phyloP scores from a whole-genome alignment of 2,113 vertebrate genomes.

The Grallaria varia region DNA sequence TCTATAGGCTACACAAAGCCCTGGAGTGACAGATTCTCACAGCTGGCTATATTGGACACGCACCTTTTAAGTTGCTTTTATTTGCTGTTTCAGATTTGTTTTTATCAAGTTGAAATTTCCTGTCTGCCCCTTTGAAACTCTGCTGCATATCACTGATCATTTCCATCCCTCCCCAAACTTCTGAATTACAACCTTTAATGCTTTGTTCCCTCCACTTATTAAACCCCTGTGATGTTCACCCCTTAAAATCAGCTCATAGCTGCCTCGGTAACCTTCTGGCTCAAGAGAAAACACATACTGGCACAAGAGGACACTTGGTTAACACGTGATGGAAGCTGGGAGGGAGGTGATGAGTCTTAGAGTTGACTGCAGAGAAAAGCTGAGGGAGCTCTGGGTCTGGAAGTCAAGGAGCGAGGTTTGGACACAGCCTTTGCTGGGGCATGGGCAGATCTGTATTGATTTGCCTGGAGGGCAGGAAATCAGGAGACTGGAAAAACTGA shows the following conservation, averaged over 20 bases:
- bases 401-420: neutral
- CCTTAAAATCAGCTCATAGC: neutral
- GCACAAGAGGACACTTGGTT: neutral
- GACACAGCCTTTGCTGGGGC: neutral
- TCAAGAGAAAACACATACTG: neutral
- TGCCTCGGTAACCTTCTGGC: neutral
- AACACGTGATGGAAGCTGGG: neutral
- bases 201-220: neutral
- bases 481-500: neutral
- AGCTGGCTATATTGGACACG: neutral
- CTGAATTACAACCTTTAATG: neutral
- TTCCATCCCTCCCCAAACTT: neutral
- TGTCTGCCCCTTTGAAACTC: neutral
- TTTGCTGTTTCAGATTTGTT: neutral
- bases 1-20: neutral
- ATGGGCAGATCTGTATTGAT: neutral
- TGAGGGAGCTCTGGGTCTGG: neutral
- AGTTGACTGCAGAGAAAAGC: neutral
- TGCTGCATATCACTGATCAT: neutral
- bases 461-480: neutral
- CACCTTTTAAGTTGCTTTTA: neutral
- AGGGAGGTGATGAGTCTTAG: neutral
- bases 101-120: neutral
- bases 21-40: neutral
- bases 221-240: neutral